Percentiles rank a stretch among this genome's conserved stretches.
Conservation (phyloP, 1,140 invertebrate species). For the Odontomachus brunneus region DNA sequence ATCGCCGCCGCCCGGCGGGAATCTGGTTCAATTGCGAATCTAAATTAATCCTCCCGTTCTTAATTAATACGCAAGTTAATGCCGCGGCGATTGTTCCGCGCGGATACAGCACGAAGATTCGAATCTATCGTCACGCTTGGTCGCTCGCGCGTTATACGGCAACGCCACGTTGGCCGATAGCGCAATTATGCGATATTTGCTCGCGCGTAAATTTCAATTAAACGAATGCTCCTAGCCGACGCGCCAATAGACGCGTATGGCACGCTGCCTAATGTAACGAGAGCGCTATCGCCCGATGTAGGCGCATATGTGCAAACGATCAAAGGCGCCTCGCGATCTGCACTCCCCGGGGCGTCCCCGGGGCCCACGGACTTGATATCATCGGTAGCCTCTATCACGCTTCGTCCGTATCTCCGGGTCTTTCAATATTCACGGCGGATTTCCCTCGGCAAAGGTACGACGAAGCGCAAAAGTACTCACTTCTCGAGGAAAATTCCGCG, state of each 20-base stretch:
- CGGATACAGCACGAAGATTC: background rate
- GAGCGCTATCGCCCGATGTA: background rate
- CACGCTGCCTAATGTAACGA: conserved; percentile 44
- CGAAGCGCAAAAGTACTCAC: too few species aligned
- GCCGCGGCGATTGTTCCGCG: background rate
- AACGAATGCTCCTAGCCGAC: conserved; percentile 16
- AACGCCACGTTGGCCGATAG: background rate
- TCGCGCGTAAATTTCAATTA: conserved; percentile 48
- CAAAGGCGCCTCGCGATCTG: background rate
- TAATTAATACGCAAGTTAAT: conserved; percentile 38
- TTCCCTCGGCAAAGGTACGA: too few species aligned
- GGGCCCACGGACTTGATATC: background rate
- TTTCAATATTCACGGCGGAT: too few species aligned
- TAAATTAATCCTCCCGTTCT: conserved; percentile 33
- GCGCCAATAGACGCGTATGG: conserved; percentile 10
- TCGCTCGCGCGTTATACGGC: conserved; percentile 1
- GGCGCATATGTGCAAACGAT: background rate
- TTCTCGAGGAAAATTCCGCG: too few species aligned
- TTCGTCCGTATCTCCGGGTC: too few species aligned
- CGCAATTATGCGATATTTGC: conserved; percentile 18
- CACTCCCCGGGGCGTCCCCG: background rate
- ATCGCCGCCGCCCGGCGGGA: background rate
- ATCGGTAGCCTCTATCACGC: background rate
- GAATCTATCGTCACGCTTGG: background rate
- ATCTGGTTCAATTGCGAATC: background rate